Evolutionary conservation across 2,888 invertebrate species (phyloP), one percentile per base, ranked within the genome.

Genomic region (Dynastes tityus): DNA sequence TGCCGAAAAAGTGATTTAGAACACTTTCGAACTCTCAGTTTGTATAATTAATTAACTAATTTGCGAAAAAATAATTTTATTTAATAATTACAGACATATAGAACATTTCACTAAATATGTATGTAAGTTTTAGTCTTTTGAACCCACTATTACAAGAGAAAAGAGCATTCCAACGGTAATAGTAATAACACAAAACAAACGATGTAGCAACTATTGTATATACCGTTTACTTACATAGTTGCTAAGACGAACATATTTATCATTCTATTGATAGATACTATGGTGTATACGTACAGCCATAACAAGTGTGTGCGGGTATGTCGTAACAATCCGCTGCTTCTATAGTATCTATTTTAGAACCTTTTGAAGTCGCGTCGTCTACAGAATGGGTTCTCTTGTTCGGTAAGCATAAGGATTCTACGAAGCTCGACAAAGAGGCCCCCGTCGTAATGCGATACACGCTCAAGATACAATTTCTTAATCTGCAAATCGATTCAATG

Each of bases 401-500:
- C 45, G 49, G 16, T 9, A 16, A 58, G 55, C 51, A 4, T 58
- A 58, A 45, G 40, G 61, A 45, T 74, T 74, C 73, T 74, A n/a
- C 40, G 73, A 74, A 74, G 32, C 51, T 73, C 37, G 37, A 58
- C 40, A 45, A 58, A 55, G 58, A 58, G 27, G 22, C 22, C 40
- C 51, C 51, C 51, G 49, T 40, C 27, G 71, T 74, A 74, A 74
- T 13, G 45, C 58, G 61, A 61, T 74, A 74, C 22, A 37, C 49
- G 49, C 27, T 45, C 13, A 27, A 74, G 29, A 61, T 74, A 74
- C 61, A 63, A 61, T 74, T 74, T 74, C 63, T 74, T 74, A 74
- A 74, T 63, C 73, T 61, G 73, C 73, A 74, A 61, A 74, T 61
- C 73, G 73, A 74, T 61, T 74, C 61, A 45, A 27, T 45, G 63